Evolutionary conservation across 2,113 vertebrate genomes (phyloP), one percentile per base, ranked within the genome.

Genomic region (Cathartes aura): DNA sequence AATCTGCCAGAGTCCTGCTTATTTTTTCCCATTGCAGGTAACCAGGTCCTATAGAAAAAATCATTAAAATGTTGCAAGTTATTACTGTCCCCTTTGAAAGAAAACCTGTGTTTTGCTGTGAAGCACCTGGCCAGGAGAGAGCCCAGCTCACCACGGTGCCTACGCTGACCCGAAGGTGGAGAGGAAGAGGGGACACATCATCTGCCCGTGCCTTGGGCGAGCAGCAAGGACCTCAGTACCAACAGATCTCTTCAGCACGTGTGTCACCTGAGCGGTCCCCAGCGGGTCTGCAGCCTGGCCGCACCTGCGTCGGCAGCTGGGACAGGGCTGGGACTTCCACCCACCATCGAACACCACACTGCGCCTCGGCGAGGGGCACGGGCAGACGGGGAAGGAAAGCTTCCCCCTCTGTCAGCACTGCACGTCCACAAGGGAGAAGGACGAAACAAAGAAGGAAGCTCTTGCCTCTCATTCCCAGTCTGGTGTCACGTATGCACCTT

Each of bases 281-380:
- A 55, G 79, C 1, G 1, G 30, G 16, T 27, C 27, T 52, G 45
- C 32, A 42, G 40, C 59, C 70, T 34, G 34, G 45, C 10, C 1
- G 2, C 29, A 34, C 21, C 64, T 29, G 60, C 0, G 8, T 1
- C 6, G 5, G 55, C 2, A 2, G 30, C 52, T 34, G 32, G 53
- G 38, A 63, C 4, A 8, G n/a, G 36, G 26, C 12, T 53, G 43
- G 29, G 45, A 45, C 52, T 56, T 36, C 55, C 78, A 84, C 3
- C 23, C 24, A 4, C 18, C 45, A 24, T 4, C 2, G 2, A 56
- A 73, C 50, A 92, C 23, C 12, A 15, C 2, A 0, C 29, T 6
- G 32, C 0, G 0, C 34, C 38, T 30, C 17, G 1, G 58, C 1
- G 0, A 74, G 13, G 48, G 13, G 34, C 55, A 34, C 1, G 0